Evolutionary conservation across 1,140 invertebrate genomes (phyloP).

Genomic region (Lithobius niger): DNA sequence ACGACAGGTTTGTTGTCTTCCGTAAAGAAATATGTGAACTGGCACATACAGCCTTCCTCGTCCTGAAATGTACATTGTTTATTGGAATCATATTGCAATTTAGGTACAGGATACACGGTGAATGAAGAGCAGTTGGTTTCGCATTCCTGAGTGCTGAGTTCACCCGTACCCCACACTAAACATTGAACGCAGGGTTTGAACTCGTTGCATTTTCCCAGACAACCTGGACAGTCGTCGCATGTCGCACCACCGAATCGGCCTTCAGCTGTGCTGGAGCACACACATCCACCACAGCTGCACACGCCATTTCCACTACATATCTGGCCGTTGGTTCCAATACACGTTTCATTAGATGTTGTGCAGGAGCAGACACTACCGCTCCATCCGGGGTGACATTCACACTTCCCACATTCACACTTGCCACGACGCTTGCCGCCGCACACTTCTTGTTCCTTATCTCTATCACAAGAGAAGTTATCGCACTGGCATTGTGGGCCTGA

Average conservation of each 20-base stretch:
- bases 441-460: constrained; percentile 46
- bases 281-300: constrained; percentile 80
- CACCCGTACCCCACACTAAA: constrained; percentile 66
- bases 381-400: constrained; percentile 51
- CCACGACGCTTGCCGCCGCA: constrained; percentile 40
- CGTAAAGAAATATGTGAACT: constrained; percentile 17
- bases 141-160: constrained; percentile 46
- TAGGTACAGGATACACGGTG: background rate
- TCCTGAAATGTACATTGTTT: background rate
- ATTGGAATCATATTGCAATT: background rate
- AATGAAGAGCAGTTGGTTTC: constrained; percentile 18
- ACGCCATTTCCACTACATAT: constrained; percentile 61
- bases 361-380: constrained; percentile 29
- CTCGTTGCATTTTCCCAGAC: constrained; percentile 71
- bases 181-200: constrained; percentile 91
- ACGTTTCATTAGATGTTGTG: constrained; percentile 23
- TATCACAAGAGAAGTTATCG: constrained; percentile 89
- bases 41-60: constrained; percentile 6
- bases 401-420: constrained; percentile 55
- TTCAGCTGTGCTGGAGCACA: constrained; percentile 46
- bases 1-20: constrained; percentile 13
- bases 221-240: constrained; percentile 92
- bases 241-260: constrained; percentile 55
- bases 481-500: constrained; percentile 80
- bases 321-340: constrained; percentile 29